Evolutionary conservation across 2,888 invertebrate genomes (phyloP), one percentile per base, ranked within the genome.

Genomic region (Euzophera pinguis): DNA sequence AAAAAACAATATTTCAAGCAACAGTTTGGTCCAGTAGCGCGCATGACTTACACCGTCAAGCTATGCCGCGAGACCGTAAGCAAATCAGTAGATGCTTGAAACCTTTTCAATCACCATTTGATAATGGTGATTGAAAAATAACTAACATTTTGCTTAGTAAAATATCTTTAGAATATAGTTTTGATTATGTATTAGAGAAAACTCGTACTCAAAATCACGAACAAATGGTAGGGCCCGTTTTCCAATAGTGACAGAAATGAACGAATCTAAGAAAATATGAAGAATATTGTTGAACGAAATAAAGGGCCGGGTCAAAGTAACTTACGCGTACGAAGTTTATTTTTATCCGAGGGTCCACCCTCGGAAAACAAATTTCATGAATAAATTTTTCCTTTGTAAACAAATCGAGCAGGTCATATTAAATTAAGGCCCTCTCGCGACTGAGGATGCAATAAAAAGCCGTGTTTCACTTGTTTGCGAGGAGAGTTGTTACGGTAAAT

Each of bases 311-410:
- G 69, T 73, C 73, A 67, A 69, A 78, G 73, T 78, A 77, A 81
- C 75, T 83, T 78, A 76, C 74, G 75, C 71, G 76, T 68, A 73
- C 65, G 79, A 82, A 84, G 78, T 81, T 82, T 86, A 81, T 83
- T 85, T 81, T 80, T 79, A 75, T 73, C 71, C 67, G 55, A 65
- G 68, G 65, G 64, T 71, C 77, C 78, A 73, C 82, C 83, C 78
- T 75, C 68, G 65, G 72, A 81, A 83, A 85, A 87, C 84, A 86
- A 88, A 87, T 84, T 89, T 88, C 87, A 87, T 88, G 88, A 88
- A 88, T 89, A 89, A 84, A 86, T 87, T 89, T 85, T 86, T 84
- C 83, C 81, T 88, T 88, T 84, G 87, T 86, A 88, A 88, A 88
- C 86, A 89, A 87, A 89, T 89, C 86, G 85, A 81, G 80, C 81